Evolutionary conservation across 2,888 invertebrate genomes (phyloP).

Genomic region (Eupithecia centaureata): DNA sequence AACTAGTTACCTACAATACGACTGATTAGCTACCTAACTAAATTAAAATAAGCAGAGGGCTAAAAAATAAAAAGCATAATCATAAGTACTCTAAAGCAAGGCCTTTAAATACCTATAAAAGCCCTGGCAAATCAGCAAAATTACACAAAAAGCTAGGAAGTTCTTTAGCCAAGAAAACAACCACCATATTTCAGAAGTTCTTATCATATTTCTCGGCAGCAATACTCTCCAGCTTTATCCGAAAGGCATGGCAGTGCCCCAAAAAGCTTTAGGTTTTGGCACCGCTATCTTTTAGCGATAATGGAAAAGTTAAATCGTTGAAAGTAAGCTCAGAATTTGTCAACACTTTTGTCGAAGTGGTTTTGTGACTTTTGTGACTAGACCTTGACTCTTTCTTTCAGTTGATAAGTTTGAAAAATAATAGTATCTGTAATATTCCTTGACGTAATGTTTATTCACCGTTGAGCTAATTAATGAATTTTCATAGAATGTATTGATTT

Average conservation of each 20-base stretch:
- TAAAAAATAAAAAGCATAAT: background rate
- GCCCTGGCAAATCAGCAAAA: slow-evolving; percentile 4
- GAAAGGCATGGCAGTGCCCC: slow-evolving; percentile 25
- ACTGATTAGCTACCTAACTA: no score
- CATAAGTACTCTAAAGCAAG: background rate
- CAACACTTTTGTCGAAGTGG: slow-evolving; percentile 30
- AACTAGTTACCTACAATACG: background rate
- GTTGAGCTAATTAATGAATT: no score
- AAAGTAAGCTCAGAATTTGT: slow-evolving; percentile 17
- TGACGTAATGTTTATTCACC: no score
- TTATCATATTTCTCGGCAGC: slow-evolving; percentile 1
- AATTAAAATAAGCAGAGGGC: background rate
- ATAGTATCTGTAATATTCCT: no score
- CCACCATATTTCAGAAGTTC: slow-evolving; percentile 7
- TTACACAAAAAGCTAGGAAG: background rate
- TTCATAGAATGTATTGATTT: no score
- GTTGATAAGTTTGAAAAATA: no score
- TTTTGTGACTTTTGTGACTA: background rate
- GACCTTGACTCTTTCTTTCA: background rate
- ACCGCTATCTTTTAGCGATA: slow-evolving; percentile 31
- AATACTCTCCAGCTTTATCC: slow-evolving; percentile 8
- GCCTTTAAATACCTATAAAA: no score
- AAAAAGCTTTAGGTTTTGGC: slow-evolving; percentile 28
- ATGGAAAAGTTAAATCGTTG: slow-evolving; percentile 39
- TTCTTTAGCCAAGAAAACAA: background rate